Evolutionary conservation across 2,797 vertebrate genomes (phyloP).

Genomic region (Anomalospiza imberbis): DNA sequence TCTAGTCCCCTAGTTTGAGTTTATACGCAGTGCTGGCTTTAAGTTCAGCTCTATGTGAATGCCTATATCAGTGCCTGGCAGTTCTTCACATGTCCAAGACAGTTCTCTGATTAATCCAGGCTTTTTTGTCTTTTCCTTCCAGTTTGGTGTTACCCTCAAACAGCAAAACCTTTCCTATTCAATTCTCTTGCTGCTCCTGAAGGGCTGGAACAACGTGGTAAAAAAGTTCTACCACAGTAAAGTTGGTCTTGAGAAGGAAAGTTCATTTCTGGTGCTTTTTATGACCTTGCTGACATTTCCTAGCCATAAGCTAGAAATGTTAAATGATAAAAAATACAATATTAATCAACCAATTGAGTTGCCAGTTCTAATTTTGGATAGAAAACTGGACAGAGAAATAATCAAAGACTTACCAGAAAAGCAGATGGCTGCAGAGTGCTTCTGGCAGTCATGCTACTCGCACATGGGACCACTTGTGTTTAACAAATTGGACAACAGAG

Average conservation of each 20-base stretch:
- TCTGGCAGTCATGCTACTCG: constrained; percentile 39
- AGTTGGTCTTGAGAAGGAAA: not conserved
- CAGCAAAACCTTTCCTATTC: not conserved
- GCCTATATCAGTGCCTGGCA: not conserved
- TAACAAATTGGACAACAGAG: constrained; percentile 62
- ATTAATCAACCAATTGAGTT: constrained; percentile 28
- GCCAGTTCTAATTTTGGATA: constrained; percentile 55
- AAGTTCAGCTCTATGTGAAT: not conserved
- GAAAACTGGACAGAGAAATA: constrained; percentile 51
- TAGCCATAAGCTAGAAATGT: constrained; percentile 24
- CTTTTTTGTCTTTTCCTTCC: not conserved
- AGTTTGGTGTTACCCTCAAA: not conserved
- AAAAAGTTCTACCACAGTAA: not conserved
- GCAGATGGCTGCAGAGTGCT: constrained; percentile 55
- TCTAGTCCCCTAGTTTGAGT: not conserved
- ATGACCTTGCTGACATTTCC: constrained; percentile 32
- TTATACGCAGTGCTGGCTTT: not conserved
- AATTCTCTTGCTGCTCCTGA: not conserved
- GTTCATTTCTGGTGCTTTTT: constrained; percentile 11
- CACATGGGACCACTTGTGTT: constrained; percentile 59
- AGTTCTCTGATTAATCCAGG: not conserved
- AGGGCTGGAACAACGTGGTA: not conserved
- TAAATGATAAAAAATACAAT: constrained; percentile 41
- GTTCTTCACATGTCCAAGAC: not conserved
- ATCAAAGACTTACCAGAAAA: constrained; percentile 56